Base-by-base conservation (phyloP, 2,797 vertebrate genomes). In the Huso huso region DNA sequence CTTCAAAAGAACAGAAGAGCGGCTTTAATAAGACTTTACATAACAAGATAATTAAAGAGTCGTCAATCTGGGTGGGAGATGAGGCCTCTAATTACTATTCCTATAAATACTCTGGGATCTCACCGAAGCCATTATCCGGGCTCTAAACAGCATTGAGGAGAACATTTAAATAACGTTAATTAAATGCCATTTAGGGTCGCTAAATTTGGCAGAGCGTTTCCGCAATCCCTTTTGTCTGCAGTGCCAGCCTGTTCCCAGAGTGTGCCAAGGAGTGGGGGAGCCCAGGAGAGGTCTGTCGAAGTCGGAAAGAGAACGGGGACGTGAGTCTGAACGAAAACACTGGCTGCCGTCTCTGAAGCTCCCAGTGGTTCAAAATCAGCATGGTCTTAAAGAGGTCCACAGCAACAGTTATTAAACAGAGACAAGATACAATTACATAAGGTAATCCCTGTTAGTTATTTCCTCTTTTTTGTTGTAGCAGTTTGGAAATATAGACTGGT, bases 21-120 rank as follows among this genome's bases (percentile, higher is more conserved):
- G 18, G 18, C 13, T 62, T 62, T 7, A 37, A 48, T 23, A 10
- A 48, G 11, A 10, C 9, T 18, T 62, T 7, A 13, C 12, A 58
- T 58, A 58, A 58, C 55, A n/a, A 58, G 18, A 62, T 62, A 48
- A 62, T 62, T 62, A 62, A n/a, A 62, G 13, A 62, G 37, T 18
- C 61, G 6, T 62, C 61, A 62, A 62, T 62, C 61, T 18, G 61
- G 8, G 18, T 10, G 12, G 7, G 12, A 62, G 61, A 53, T n/a
- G 12, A 18, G 5, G n/a, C 61, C 61, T 62, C 61, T 62, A 48
- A 58, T 58, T 58, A 12, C 55, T 13, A 7, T n/a, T 58, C 10
- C 10, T n/a, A 6, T 58, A 58, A 58, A 58, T 58, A 58, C 55
- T 2, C 12, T 11, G 55, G 55, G 13, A 58, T 58, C 55, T 7